Base-by-base conservation (phyloP, 2,113 vertebrate species). In the Corynorhinus townsendii region DNA sequence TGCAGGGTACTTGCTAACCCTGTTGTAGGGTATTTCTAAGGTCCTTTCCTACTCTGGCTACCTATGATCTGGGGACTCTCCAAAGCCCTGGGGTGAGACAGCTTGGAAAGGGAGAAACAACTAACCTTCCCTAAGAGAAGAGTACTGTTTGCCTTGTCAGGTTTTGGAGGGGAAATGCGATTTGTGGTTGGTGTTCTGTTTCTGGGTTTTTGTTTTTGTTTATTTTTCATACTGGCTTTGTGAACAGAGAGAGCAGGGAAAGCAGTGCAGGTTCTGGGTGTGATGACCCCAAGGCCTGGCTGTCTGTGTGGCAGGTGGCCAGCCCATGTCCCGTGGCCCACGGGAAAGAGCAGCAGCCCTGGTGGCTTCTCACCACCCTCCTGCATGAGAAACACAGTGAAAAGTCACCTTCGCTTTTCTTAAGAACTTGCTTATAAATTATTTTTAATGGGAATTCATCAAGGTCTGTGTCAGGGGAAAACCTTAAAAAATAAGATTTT, bases 401-500 rank as follows among this genome's bases (percentile, higher is more conserved):
- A 88, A 75, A 92, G 80, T 93, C 89, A 73, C 64, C 79, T 95
- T 73, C 0, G 0, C 10, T 16, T 96, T 89, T 62, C 84, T 62
- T 26, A 95, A 81, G 94, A 96, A 90, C 92, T 90, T 89, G 30
- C 45, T 94, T 91, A 92, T 81, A 93, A 89, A 73, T 72, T 88
- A 71, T 89, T 93, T 90, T 92, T 86, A 43, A 83, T 83, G 15
- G 83, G 68, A 90, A 75, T 88, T 52, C 56, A 90, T 87, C 85
- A 95, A 86, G 80, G 54, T 86, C 73, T 76, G 3, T 97, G 81
- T 94, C 59, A 40, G 71, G 75, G 79, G 62, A 40, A 90, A 69
- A 94, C 59, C 95, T 95, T 95, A 77, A 92, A 93, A 93, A 92
- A 92, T 87, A 86, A 90, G 96, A 81, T 83, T 97, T 97, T 97